Conservation (phyloP, 1,140 invertebrate genomes). For the Eueides isabella region DNA sequence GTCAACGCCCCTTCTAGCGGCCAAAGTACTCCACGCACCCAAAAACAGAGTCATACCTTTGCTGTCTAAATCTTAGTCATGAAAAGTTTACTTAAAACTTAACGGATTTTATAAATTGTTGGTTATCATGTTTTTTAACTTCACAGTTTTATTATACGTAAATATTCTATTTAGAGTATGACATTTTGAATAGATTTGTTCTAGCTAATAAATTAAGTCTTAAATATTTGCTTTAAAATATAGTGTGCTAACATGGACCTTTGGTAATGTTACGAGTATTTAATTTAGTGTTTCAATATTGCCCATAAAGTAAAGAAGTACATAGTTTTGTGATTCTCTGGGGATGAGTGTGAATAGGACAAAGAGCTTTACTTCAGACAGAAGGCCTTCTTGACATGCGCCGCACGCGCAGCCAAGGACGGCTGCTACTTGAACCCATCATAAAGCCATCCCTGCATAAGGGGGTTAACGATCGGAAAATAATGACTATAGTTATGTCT, state of each 20-base stretch:
- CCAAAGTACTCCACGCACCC: conserved; percentile 51
- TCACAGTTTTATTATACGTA: not conserved
- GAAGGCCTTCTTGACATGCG: conserved; percentile 60
- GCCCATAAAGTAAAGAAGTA: not conserved
- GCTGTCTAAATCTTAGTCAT: conserved; percentile 22
- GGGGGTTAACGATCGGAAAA: conserved; percentile 39
- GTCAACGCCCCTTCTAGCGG: conserved; percentile 53
- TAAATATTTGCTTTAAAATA: not conserved
- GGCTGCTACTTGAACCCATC: conserved; percentile 50
- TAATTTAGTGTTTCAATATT: too few species aligned
- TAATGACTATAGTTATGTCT: conserved; percentile 18
- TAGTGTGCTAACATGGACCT: not conserved
- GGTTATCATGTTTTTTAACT: not conserved
- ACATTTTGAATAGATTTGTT: not conserved
- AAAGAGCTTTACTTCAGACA: conserved; percentile 47
- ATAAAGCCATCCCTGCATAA: conserved; percentile 32
- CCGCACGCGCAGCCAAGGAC: conserved; percentile 65
- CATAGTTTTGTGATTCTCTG: not conserved
- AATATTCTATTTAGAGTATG: not conserved
- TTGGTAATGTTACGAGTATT: too few species aligned
- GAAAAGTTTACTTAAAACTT: conserved; percentile 12
- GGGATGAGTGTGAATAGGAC: conserved; percentile 38
- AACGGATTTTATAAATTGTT: not conserved
- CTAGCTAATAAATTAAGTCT: not conserved
- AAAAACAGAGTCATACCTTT: conserved; percentile 46